These are phyloP conservation scores for Anastrepha obliqua DNA, from an alignment of 1,140 invertebrate genomes.

Conservation along the genomic window DNA sequence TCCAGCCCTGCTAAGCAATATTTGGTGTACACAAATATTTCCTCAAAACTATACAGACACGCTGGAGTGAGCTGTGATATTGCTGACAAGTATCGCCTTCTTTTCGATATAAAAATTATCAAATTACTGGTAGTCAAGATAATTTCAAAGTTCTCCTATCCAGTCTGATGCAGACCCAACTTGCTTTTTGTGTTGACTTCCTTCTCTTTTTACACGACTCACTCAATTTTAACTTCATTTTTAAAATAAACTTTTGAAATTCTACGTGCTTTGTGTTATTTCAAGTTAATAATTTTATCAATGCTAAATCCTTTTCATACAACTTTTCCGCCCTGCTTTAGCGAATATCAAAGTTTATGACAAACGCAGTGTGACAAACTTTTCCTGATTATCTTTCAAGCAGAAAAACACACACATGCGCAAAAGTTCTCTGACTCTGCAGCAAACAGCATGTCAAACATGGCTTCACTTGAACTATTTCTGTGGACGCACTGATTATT, in stretches of 20 bases:
- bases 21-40: too few species aligned
- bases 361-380: conserved; percentile 17
- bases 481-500: conserved; percentile 22
- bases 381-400: conserved; percentile 13
- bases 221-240: not conserved
- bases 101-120: too few species aligned
- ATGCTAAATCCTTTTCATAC: conserved; percentile 3
- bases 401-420: not conserved
- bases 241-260: conserved; percentile 29
- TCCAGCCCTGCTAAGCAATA: too few species aligned
- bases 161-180: too few species aligned
- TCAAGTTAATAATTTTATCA: conserved; percentile 35
- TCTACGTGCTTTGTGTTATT: not conserved
- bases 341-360: not conserved
- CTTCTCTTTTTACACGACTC: not conserved
- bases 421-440: not conserved
- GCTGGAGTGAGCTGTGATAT: too few species aligned
- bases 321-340: conserved; percentile 16
- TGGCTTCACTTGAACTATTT: conserved; percentile 22
- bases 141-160: too few species aligned
- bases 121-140: too few species aligned
- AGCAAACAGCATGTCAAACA: not conserved
- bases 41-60: too few species aligned
- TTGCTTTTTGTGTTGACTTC: too few species aligned
- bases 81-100: too few species aligned